These are phyloP conservation scores for Lepisosteus osseus DNA, from an alignment of 2,113 vertebrate genomes.

Conservation along the genomic window DNA sequence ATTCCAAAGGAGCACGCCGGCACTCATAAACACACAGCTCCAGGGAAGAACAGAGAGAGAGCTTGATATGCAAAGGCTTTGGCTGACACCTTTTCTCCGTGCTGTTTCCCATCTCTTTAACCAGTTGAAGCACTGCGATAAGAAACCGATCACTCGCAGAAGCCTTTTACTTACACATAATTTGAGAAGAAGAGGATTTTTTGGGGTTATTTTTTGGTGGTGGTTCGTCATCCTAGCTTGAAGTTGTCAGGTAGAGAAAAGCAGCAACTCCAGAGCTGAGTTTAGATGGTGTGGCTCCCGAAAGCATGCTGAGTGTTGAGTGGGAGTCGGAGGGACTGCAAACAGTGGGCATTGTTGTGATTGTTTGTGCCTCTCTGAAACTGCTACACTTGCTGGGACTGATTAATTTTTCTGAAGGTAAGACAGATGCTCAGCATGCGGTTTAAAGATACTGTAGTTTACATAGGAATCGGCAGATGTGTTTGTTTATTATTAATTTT, in stretches of 20 bases:
- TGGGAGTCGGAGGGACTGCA: conserved; percentile 98
- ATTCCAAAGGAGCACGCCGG: conserved; percentile 38
- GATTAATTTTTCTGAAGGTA: conserved; percentile 99
- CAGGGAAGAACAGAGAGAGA: conserved; percentile 46
- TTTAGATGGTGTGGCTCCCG: conserved; percentile 69
- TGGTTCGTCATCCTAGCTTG: too few relatives aligned
- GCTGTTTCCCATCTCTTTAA: not conserved
- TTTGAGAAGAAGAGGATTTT: not conserved
- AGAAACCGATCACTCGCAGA: not conserved
- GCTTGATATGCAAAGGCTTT: conserved; percentile 49
- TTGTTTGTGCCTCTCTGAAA: conserved; percentile 94
- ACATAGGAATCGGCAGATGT: too few relatives aligned
- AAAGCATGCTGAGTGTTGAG: conserved; percentile 83
- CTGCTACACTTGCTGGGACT: conserved; percentile 96
- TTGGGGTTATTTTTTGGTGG: conserved; percentile 10
- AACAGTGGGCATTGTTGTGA: conserved; percentile 95
- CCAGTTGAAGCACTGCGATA: not conserved
- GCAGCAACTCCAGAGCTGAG: conserved; percentile 14
- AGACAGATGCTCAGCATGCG: conserved; percentile 39
- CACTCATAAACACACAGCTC: conserved; percentile 47
- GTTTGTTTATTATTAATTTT: too few relatives aligned
- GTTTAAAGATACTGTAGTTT: too few relatives aligned
- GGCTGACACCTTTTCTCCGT: conserved; percentile 30
- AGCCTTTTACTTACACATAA: not conserved
- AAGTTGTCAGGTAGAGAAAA: not conserved